Evolutionary conservation across 2,888 invertebrate species (phyloP), one percentile per base, ranked within the genome.

Genomic region (Liposcelis brunnea): DNA sequence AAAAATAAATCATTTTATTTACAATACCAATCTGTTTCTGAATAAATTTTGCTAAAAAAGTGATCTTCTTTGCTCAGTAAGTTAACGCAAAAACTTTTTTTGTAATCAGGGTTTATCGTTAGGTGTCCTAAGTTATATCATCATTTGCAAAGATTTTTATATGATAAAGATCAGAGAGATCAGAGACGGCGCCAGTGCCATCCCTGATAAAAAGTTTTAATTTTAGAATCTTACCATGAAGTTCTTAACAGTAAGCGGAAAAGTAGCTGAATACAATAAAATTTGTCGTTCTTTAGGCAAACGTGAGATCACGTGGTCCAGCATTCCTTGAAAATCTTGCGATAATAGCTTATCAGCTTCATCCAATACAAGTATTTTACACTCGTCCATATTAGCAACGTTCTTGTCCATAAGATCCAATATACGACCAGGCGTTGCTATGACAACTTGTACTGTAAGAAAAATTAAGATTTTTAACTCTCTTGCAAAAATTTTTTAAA

Each of bases 331-430:
- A 66, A 98, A 98, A 72, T 98, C 98, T 73, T 95, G 93, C 52
- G 95, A 97, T 55, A 98, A 75, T 57, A 98, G 76, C 69, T 98
- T 98, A 66, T 98, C 97, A 53, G 97, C 98, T 72, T 98, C 98
- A 70, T 98, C 98, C 59, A 98, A 74, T 55, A 98, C 94, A 58
- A 98, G 74, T 69, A 91, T 93, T 67, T 82, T 81, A 75, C 98
- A 99, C 59, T 90, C 79, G 56, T 87, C 83, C 80, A 95, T 89
- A 64, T 90, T 83, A 48, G 93, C 91, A 49, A 82, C 73, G 54
- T 56, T 53, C 47, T 98, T 97, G 69, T 98, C 97, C 89, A 98
- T 94, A 66, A 98, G 78, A 77, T 98, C 98, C 63, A 97, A 77
- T 69, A 99, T 97, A 66, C 98, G 82, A 57, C 98, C 98, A 51